Percentiles rank a stretch among this genome's conserved stretches.
Evolutionary conservation across 2,888 invertebrate species (phyloP).

Genomic region (Drosophila trichaetosa): DNA sequence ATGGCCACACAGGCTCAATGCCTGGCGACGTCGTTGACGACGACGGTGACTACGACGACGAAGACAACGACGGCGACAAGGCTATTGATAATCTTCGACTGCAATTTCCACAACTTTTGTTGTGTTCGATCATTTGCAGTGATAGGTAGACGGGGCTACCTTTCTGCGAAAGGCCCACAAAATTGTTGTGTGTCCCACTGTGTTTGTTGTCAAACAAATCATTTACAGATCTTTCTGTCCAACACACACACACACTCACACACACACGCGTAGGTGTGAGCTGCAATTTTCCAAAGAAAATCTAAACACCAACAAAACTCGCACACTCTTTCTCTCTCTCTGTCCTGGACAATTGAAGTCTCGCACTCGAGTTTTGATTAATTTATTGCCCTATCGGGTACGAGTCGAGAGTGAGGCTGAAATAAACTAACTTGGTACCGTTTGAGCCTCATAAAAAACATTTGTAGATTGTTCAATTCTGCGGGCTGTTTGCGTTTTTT

Average conservation of each 20-base stretch:
- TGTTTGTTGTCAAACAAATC: conserved; percentile 77
- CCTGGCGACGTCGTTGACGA: conserved; percentile 30
- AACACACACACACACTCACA: conserved; percentile 3
- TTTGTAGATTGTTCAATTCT: conserved; percentile 45
- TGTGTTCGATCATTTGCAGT: conserved; percentile 62
- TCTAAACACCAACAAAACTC: conserved; percentile 11
- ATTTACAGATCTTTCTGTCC: conserved; percentile 65
- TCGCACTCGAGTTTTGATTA: conserved; percentile 69
- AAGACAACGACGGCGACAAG: conserved; percentile 19
- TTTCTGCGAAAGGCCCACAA: conserved; percentile 59
- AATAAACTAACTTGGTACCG: conserved; percentile 52
- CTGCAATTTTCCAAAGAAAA: conserved; percentile 68
- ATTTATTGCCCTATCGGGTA: conserved; percentile 61
- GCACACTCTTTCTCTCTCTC: conserved; percentile 1
- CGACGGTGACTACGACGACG: conserved; percentile 1
- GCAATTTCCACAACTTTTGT: conserved; percentile 49
- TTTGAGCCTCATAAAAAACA: conserved; percentile 45
- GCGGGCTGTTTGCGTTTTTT: conserved; percentile 57
- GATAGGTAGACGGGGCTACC: conserved; percentile 51
- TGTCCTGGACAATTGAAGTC: conserved; percentile 34
- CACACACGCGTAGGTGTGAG: conserved; percentile 66
- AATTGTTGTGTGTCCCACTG: conserved; percentile 55
- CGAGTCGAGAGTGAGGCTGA: conserved; percentile 20
- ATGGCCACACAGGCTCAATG: conserved; percentile 66
- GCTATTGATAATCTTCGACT: conserved; percentile 55